Conservation (phyloP, 1,140 invertebrate genomes). For the Diachasma alloeum region DNA sequence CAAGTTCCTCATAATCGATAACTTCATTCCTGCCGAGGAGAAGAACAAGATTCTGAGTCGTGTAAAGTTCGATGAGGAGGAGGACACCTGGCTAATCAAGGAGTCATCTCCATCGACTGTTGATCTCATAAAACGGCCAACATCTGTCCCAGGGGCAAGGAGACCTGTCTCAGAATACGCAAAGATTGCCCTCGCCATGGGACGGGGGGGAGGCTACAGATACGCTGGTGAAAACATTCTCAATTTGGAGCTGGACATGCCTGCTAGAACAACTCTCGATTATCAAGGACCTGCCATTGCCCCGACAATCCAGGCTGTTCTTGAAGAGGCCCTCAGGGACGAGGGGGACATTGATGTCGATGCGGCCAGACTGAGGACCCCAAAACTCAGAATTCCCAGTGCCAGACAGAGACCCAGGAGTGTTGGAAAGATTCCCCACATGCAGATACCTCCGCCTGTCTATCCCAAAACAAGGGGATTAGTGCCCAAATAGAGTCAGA, state of each 20-base stretch:
- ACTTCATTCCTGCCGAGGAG: slow-evolving; percentile 94
- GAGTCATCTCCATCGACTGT: slow-evolving; percentile 58
- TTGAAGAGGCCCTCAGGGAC: slow-evolving; percentile 76
- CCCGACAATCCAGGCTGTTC: slow-evolving; percentile 76
- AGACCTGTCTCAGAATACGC: slow-evolving; percentile 81
- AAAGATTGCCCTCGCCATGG: slow-evolving; percentile 69
- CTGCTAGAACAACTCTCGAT: slow-evolving; percentile 79
- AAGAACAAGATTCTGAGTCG: slow-evolving; percentile 82
- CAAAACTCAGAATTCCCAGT: slow-evolving; percentile 51
- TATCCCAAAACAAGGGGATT: slow-evolving; percentile 70
- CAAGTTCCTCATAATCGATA: slow-evolving; percentile 92
- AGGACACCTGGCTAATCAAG: slow-evolving; percentile 80
- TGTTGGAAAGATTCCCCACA: slow-evolving; percentile 52
- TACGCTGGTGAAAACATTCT: slow-evolving; percentile 85
- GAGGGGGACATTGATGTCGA: slow-evolving; percentile 80
- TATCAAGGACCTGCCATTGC: slow-evolving; percentile 78
- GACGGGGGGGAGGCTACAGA: slow-evolving; percentile 68
- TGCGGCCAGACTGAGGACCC: slow-evolving; percentile 56
- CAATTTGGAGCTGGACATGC: slow-evolving; percentile 82
- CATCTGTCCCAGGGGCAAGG: slow-evolving; percentile 71
- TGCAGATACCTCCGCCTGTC: slow-evolving; percentile 57
- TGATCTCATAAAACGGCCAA: slow-evolving; percentile 67
- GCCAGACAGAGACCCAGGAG: slow-evolving; percentile 53
- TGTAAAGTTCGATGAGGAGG: slow-evolving; percentile 86
- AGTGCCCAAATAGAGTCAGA: slow-evolving; percentile 65